Percentiles rank a stretch among this genome's conserved stretches.
Evolutionary conservation across 2,797 vertebrate genomes (phyloP).

Genomic region (Telmatherina bonti): DNA sequence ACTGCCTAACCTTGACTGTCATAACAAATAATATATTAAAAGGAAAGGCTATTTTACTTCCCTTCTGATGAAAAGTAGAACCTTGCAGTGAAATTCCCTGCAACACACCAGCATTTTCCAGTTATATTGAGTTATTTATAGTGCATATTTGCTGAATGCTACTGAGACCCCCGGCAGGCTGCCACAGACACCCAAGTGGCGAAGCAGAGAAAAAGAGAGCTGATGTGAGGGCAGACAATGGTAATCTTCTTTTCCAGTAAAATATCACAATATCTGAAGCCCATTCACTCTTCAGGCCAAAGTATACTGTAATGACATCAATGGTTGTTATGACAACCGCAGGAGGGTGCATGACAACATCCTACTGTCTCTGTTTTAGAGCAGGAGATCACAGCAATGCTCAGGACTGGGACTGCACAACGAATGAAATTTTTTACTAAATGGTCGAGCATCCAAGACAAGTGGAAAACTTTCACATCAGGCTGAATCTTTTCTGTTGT

Average conservation of each 20-base stretch:
- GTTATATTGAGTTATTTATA: conserved; percentile 66
- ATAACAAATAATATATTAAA: background rate
- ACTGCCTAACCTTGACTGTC: too few species aligned
- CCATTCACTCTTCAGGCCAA: conserved; percentile 62
- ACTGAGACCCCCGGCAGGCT: conserved; percentile 48
- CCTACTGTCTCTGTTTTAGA: conserved; percentile 61
- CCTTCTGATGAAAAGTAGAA: conserved; percentile 3
- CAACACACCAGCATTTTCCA: conserved; percentile 35
- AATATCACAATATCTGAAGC: conserved; percentile 63
- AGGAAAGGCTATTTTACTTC: conserved; percentile 1
- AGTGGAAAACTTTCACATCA: background rate
- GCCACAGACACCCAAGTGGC: conserved; percentile 38
- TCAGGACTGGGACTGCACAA: conserved; percentile 51
- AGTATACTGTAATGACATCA: conserved; percentile 85
- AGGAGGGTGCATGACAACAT: conserved; percentile 77
- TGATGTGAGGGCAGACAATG: conserved; percentile 29
- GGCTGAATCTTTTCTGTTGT: conserved; percentile 18
- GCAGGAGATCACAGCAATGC: conserved; percentile 61
- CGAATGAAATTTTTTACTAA: background rate
- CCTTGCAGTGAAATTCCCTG: conserved; percentile 9
- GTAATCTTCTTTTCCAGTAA: conserved; percentile 24
- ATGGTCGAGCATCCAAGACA: conserved; percentile 6
- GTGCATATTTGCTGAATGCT: conserved; percentile 39
- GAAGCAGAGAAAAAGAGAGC: conserved; percentile 24
- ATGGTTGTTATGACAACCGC: conserved; percentile 85